Evolutionary conservation across 2,797 vertebrate species (phyloP).

Genomic region (Poeciliopsis gracilis): DNA sequence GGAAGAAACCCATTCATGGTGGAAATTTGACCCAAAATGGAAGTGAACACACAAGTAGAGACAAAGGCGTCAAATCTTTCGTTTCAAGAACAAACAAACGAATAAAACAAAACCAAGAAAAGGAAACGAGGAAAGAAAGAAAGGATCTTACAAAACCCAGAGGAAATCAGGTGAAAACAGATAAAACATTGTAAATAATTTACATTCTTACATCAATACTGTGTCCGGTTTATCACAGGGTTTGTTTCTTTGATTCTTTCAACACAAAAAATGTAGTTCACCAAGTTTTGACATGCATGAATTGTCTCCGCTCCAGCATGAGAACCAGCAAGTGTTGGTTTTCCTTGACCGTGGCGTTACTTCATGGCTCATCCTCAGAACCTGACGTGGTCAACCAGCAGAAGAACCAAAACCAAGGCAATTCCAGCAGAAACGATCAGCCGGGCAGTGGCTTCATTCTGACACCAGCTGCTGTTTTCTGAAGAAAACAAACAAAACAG

Average conservation of each 20-base stretch:
- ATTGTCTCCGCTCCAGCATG: neutral
- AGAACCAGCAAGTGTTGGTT: neutral
- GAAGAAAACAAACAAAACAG: neutral
- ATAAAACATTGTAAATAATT: neutral
- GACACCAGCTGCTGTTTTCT: slow-evolving; percentile 7
- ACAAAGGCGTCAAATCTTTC: neutral
- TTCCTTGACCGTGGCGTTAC: neutral
- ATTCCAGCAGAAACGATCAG: neutral
- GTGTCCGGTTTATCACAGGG: neutral
- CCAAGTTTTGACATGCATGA: neutral
- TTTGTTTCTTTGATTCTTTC: neutral
- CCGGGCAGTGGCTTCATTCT: neutral
- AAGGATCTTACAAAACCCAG: neutral
- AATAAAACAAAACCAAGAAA: neutral
- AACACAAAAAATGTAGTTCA: neutral
- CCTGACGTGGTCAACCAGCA: slow-evolving; percentile 2
- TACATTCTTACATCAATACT: neutral
- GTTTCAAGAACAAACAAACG: neutral
- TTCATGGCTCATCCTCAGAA: neutral
- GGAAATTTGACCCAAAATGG: neutral
- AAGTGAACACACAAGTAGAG: neutral
- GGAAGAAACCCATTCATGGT: neutral
- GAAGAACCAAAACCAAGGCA: slow-evolving; percentile 1
- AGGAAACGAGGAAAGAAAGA: neutral
- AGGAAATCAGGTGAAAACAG: neutral